phyloP scores from a whole-genome alignment of 2,888 invertebrate genomes.

The Entomobrya proxima region DNA sequence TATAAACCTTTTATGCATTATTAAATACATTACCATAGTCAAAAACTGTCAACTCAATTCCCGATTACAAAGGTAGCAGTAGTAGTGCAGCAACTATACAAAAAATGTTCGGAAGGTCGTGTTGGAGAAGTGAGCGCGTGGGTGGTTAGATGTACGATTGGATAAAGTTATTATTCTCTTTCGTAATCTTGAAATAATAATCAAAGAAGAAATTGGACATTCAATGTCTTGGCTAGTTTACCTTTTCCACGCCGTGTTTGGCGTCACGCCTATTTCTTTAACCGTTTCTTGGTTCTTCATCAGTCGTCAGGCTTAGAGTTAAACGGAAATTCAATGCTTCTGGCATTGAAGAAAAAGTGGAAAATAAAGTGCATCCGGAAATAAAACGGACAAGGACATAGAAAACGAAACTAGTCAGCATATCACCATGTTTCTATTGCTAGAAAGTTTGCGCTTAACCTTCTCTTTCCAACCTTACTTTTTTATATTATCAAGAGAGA shows the following conservation, averaged over 20 bases:
- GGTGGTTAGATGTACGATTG: background rate
- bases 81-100: no score
- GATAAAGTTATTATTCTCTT: background rate
- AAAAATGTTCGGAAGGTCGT: background rate
- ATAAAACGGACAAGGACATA: background rate
- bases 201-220: no score
- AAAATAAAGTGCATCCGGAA: constrained; percentile 13
- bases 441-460: background rate
- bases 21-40: constrained; percentile 27
- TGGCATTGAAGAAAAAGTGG: background rate
- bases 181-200: no score
- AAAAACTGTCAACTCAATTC: background rate
- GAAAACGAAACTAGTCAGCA: constrained; percentile 17
- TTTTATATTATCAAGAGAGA: no score
- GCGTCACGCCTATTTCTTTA: constrained; percentile 20
- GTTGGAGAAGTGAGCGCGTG: background rate
- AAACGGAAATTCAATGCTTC: no score
- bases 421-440: background rate
- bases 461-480: background rate
- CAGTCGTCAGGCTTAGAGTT: background rate
- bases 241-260: background rate
- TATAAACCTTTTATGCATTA: constrained; percentile 18
- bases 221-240: no score
- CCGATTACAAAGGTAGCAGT: background rate
- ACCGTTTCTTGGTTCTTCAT: background rate